Conservation (phyloP, 2,888 invertebrate genomes). For the Mythimna loreyi region DNA sequence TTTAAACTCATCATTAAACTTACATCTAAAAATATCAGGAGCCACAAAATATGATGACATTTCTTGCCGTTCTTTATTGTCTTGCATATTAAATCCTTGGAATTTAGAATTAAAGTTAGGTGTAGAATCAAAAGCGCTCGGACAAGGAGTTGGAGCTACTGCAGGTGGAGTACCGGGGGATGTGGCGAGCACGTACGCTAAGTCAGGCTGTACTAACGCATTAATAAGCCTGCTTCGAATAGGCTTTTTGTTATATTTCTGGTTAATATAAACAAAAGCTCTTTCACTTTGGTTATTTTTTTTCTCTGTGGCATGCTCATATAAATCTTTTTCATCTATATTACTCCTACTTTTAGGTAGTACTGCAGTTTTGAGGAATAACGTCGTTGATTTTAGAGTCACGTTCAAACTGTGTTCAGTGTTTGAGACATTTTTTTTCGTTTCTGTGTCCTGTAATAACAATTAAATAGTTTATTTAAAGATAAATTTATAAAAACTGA, state of each 20-base stretch:
- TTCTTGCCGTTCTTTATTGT: slow-evolving; percentile 4
- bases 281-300: slow-evolving; percentile 76
- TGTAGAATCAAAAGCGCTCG: slow-evolving; percentile 5
- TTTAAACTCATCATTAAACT: slow-evolving; percentile 23
- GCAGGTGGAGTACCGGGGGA: neutral
- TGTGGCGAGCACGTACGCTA: neutral
- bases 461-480: neutral
- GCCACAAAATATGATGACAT: slow-evolving; percentile 41
- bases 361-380: neutral
- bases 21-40: slow-evolving; percentile 17
- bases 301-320: slow-evolving; percentile 68
- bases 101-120: slow-evolving; percentile 32
- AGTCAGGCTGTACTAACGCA: neutral
- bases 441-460: slow-evolving; percentile 18
- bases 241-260: slow-evolving; percentile 69
- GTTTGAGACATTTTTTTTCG: neutral
- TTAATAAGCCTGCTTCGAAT: slow-evolving; percentile 26
- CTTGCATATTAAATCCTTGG: neutral
- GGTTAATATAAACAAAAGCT: slow-evolving; percentile 79
- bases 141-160: neutral
- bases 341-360: slow-evolving; percentile 47
- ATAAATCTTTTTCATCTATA: slow-evolving; percentile 71
- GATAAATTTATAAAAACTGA: neutral
- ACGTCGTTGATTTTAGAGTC: neutral
- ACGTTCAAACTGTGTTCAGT: neutral